Base-by-base conservation (phyloP, 2,888 invertebrate species). In the Branchipolynoe longqiensis region DNA sequence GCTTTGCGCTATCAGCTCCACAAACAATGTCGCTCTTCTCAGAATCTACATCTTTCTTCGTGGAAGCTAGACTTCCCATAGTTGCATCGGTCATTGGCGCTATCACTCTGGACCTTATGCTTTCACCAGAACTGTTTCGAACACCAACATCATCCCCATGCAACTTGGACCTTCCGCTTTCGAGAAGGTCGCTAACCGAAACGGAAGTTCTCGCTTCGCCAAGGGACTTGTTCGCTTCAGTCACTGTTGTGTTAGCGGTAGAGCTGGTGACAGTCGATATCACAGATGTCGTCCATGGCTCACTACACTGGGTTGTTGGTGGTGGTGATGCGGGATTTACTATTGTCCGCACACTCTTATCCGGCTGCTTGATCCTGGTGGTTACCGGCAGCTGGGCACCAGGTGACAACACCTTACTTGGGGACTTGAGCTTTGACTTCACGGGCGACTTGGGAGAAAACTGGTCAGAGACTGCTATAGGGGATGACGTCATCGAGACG, bases 151-250 rank as follows among this genome's bases (percentile, higher is more conserved):
- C 25, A 28, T 78, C 78, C 18, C 78, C 54, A 48, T 78, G 78
- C 12, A 78, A 48, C 78, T 78, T 78, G 41, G 54, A 78, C 78
- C 78, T 78, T 28, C 78, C 78, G 28, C 48, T 48, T 48, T 78
- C 28, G 18, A 48, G 48, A 48, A 78, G 1, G 28, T 78, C 78
- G 28, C 48, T 48, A 18, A 78, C 78, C 41, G 78, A 78, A 78
- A 78, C 31, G 33, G 48, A 48, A 28, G 78, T 48, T n/a, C n/a
- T n/a, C 28, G 62, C 28, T 62, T 62, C 56, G 22, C 56, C 56
- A 56, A n/a, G 56, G 25, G 56, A 28, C 12, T 25, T 28, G 2
- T 25, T 14, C 62, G 25, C 14, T 62, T 4, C 12, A 31, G 62
- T 62, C 25, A 6, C 25, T 28, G 62, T 14, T 28, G 62, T 62